phyloP scores from a whole-genome alignment of 2,113 vertebrate species.

The Rhinoderma darwinii region DNA sequence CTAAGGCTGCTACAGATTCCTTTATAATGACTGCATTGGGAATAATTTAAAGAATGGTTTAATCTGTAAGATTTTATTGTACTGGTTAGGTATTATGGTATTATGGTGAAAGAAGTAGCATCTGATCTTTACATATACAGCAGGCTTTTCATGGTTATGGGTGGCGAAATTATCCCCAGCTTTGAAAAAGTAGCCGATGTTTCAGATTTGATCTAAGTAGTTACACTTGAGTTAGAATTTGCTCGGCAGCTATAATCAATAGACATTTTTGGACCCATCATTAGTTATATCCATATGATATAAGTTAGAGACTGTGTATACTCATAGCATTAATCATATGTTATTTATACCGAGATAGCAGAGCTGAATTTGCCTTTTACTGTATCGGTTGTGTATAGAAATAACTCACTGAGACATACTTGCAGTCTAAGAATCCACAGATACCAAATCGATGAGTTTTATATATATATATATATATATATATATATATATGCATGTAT shows the following conservation, averaged over 20 bases:
- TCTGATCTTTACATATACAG: not conserved
- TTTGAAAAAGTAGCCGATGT: not conserved
- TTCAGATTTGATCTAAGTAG: not conserved
- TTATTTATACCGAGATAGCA: no score
- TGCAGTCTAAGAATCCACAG: no score
- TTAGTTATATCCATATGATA: not conserved
- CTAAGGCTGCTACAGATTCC: slow-evolving; percentile 20
- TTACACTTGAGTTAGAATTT: no score
- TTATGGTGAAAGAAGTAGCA: not conserved
- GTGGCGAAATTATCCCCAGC: not conserved
- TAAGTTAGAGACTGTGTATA: not conserved
- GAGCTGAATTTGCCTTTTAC: no score
- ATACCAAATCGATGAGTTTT: no score
- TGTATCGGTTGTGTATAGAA: no score
- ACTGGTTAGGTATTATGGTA: not conserved
- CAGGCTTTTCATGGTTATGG: not conserved
- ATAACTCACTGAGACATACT: no score
- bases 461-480: no score
- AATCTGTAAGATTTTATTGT: slow-evolving; percentile 23
- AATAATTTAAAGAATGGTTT: slow-evolving; percentile 11
- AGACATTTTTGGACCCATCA: not conserved
- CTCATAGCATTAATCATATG: no score
- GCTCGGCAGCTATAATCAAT: not conserved
- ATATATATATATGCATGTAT: no score
- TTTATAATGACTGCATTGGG: slow-evolving; percentile 39